Evolutionary conservation across 1,140 invertebrate genomes (phyloP), one percentile per base, ranked within the genome.

Genomic region (Caerostris darwini): DNA sequence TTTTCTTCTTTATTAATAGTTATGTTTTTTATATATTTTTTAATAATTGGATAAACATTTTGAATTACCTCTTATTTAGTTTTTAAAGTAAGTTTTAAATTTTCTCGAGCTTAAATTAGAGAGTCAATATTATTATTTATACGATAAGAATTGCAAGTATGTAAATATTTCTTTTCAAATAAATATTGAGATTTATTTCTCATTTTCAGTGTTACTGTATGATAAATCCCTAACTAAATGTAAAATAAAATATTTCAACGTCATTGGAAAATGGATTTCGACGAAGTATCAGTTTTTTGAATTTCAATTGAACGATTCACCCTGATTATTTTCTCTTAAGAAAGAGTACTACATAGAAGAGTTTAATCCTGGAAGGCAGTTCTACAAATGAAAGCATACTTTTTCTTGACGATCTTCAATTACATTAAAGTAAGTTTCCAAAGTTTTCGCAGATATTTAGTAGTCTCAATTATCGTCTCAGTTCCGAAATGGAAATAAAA

Each of bases 371-470:
- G 10, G 7, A 10, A 3, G 34, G 71, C 34, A 12, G 10, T 77
- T 77, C 71, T 77, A 77, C 71, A 53, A 77, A 77, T 77, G 50
- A 53, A 77, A 8, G 7, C 14, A 34, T 77, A 77, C 50, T 77
- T 50, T 77, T 50, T 50, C 34, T 77, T 4, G 19, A 50, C 50
- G 34, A 77, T 50, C 71, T 77, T 77, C 10, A 53, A 77, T 77
- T 77, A 77, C 71, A 50, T 53, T 77, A 50, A 77, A 77, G 71
- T 77, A 77, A 77, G 71, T 71, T 71, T 71, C 67, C 67, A 71
- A 71, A 71, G 67, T 77, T 77, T 77, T 53, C 71, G 50, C 50
- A 77, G 71, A 77, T 77, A 77, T 77, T 77, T 77, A 77, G 71
- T 8, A 77, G 34, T 77, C 71, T 77, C 71, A 77, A 77, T 77